These are phyloP conservation scores for Mirounga angustirostris DNA, from an alignment of 2,113 vertebrate species.

Conservation along the genomic window DNA sequence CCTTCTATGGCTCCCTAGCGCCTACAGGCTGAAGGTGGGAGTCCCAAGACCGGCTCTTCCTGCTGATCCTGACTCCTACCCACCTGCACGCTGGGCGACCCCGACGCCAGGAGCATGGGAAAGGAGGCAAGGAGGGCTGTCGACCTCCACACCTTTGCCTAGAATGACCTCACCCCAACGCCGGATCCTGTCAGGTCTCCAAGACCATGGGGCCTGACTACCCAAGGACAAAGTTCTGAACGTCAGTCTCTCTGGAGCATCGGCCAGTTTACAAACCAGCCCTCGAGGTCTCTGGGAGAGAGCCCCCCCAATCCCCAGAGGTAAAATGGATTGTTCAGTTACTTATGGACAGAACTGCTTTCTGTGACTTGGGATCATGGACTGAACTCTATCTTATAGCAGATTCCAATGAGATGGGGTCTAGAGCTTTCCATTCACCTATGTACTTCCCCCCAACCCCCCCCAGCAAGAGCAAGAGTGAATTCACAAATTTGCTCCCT, in stretches of 20 bases:
- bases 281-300: background rate
- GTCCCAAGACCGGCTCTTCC: background rate
- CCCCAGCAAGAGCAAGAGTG: background rate
- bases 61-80: background rate
- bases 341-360: background rate
- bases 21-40: background rate
- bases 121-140: background rate
- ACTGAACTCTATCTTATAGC: too few species aligned
- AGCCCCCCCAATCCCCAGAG: fast-evolving
- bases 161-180: fast-evolving
- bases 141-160: background rate
- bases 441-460: fast-evolving
- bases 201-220: background rate
- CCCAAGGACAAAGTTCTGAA: background rate
- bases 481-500: background rate
- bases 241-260: background rate
- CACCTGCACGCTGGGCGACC: background rate
- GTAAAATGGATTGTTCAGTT: background rate
- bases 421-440: background rate
- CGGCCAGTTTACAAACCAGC: background rate
- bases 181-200: background rate
- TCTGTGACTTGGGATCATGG: background rate
- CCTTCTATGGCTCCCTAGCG: background rate
- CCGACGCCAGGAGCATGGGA: too few species aligned
- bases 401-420: fast-evolving